These are phyloP conservation scores for Nasonovia ribisnigri DNA, from an alignment of 2,888 invertebrate genomes.

Conservation along the genomic window DNA sequence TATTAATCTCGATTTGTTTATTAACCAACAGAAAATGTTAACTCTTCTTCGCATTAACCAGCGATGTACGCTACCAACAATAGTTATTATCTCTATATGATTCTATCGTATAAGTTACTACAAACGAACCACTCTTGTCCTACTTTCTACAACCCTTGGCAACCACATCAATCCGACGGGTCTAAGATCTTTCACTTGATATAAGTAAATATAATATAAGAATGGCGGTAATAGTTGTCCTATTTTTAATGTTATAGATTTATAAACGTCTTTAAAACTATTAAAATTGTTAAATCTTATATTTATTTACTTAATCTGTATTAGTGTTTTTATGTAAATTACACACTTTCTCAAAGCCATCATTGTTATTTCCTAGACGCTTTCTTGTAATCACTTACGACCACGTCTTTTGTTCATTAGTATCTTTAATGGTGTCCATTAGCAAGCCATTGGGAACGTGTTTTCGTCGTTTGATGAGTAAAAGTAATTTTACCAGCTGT, in stretches of 20 bases:
- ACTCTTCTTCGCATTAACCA: background rate
- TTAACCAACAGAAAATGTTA: background rate
- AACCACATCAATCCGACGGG: background rate
- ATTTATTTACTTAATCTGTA: background rate
- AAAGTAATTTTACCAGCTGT: conserved; percentile 1
- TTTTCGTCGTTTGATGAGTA: background rate
- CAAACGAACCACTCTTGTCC: no score
- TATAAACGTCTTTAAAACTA: background rate
- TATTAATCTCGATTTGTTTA: background rate
- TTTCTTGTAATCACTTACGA: background rate
- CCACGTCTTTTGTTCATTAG: background rate
- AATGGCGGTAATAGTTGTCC: background rate
- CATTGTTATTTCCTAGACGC: background rate
- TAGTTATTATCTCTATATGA: background rate
- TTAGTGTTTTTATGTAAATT: background rate
- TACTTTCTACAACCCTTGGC: background rate
- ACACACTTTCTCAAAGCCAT: background rate
- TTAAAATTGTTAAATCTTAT: background rate
- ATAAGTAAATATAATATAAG: background rate
- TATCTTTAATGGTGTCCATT: background rate
- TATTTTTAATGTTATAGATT: background rate
- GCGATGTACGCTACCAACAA: no score
- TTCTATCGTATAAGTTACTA: no score
- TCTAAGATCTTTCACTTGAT: background rate
- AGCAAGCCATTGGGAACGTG: background rate